Evolutionary conservation across 92 coral and sea anemone species (phyloP).

Genomic region (Phenganax stokvisi): DNA sequence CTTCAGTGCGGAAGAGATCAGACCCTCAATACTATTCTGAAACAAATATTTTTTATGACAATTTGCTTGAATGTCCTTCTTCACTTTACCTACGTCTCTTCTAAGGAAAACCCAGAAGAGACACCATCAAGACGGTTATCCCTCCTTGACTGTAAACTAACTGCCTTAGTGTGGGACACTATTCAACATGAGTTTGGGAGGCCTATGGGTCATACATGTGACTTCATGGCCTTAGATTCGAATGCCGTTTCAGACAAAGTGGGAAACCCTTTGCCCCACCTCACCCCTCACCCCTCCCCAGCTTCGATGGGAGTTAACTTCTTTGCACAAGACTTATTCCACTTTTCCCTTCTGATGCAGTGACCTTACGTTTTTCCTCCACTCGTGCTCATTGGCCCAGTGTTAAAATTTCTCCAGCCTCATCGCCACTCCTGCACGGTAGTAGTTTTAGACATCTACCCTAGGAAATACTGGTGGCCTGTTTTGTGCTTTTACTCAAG

Average conservation of each 20-base stretch:
- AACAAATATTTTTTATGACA: slow-evolving; percentile 11
- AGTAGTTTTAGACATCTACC: too few relatives aligned
- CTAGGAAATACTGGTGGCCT: too few relatives aligned
- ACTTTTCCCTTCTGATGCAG: not conserved
- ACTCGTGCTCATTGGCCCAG: slow-evolving; percentile 40
- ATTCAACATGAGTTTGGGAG: slow-evolving; percentile 44
- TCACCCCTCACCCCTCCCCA: slow-evolving; percentile 47
- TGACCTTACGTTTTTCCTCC: slow-evolving; percentile 47
- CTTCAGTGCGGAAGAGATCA: not conserved
- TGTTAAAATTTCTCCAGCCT: not conserved
- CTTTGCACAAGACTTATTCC: slow-evolving; percentile 27
- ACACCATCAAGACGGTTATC: slow-evolving; percentile 54
- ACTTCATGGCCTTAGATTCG: slow-evolving; percentile 53
- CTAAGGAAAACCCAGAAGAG: slow-evolving; percentile 51
- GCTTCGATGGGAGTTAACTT: slow-evolving; percentile 43
- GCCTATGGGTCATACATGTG: slow-evolving; percentile 42
- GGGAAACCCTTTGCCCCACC: slow-evolving; percentile 45
- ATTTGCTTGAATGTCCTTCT: slow-evolving; percentile 30
- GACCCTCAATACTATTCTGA: not conserved
- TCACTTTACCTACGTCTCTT: slow-evolving; percentile 41
- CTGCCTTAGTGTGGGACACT: slow-evolving; percentile 28
- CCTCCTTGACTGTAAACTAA: slow-evolving; percentile 37
- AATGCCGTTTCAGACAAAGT: slow-evolving; percentile 37
- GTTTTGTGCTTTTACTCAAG: too few relatives aligned
- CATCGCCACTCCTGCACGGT: too few relatives aligned